Base-by-base conservation (phyloP, 2,113 vertebrate genomes). In the Chaetodon auriga region DNA sequence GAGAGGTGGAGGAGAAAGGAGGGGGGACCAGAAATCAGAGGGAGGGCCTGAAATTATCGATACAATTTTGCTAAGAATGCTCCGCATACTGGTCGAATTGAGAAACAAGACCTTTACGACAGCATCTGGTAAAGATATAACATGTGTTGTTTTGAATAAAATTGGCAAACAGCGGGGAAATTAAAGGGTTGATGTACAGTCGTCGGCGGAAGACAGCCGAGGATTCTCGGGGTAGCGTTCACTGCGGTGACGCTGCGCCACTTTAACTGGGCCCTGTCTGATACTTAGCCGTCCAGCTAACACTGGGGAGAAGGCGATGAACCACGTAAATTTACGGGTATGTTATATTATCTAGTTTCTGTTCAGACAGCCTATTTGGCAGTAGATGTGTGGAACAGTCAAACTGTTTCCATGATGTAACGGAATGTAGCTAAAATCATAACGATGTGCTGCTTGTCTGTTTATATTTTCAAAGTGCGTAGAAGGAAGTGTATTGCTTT, bases 221-320 rank as follows among this genome's bases (percentile, higher is more conserved):
- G 63, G 83, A 51, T 87, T 87, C 68, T 91, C 85, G 88, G 91
- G 81, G 85, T 68, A 93, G 85, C 85, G 88, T 72, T 93, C 89
- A 94, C 89, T 95, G 94, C 94, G 94, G 95, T 93, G 93, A 90
- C 92, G 93, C 94, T 96, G 95, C 95, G 95, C 95, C 94, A 95
- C 93, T 94, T 76, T 80, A 91, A 82, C 93, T 74, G 92, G 93
- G 92, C 93, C 94, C 90, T 86, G 84, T 69, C 84, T 84, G 83
- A 63, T 79, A 75, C 62, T 72, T 87, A 90, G 80, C 86, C 45
- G 23, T 82, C 43, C 78, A 78, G 94, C 91, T 92, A 92, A 65
- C 91, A 43, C 76, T 30, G 63, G 85, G 84, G 83, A 91, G 65
- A 49, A 75, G 76, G 72, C 84, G 78, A 86, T 58, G 80, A 85